These are phyloP conservation scores for Dugesia japonica DNA, from an alignment of 2,888 invertebrate species.

Conservation along the genomic window DNA sequence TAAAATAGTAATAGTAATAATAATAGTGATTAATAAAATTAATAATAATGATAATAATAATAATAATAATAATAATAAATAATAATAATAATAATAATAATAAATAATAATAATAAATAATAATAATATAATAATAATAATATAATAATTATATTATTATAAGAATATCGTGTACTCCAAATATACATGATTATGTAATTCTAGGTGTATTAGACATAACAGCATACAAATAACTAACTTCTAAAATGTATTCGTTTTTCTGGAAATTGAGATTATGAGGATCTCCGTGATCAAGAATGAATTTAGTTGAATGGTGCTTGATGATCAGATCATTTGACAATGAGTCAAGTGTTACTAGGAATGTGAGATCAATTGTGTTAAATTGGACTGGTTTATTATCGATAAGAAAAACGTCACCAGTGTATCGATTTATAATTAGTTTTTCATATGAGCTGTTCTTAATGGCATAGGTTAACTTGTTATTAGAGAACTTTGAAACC, in stretches of 20 bases:
- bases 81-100: too few species aligned
- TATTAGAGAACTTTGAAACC: not conserved
- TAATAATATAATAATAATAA: too few species aligned
- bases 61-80: too few species aligned
- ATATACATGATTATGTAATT: too few species aligned
- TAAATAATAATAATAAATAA: too few species aligned
- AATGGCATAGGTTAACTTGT: not conserved
- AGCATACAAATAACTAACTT: not conserved
- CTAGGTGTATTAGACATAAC: too few species aligned
- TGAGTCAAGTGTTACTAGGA: not conserved
- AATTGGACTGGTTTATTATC: not conserved
- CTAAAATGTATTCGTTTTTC: not conserved
- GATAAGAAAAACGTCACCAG: not conserved
- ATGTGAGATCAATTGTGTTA: not conserved
- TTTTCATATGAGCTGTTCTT: not conserved
- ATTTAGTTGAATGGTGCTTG: not conserved
- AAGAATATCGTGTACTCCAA: too few species aligned
- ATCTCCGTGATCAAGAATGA: not conserved
- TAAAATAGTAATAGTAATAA: too few species aligned
- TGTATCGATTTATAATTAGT: not conserved
- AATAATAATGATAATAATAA: too few species aligned
- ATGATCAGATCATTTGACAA: not conserved
- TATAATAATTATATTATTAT: too few species aligned
- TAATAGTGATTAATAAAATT: too few species aligned
- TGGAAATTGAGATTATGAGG: not conserved